Base-by-base conservation (phyloP, 2,888 invertebrate genomes). In the Germaria angustata region DNA sequence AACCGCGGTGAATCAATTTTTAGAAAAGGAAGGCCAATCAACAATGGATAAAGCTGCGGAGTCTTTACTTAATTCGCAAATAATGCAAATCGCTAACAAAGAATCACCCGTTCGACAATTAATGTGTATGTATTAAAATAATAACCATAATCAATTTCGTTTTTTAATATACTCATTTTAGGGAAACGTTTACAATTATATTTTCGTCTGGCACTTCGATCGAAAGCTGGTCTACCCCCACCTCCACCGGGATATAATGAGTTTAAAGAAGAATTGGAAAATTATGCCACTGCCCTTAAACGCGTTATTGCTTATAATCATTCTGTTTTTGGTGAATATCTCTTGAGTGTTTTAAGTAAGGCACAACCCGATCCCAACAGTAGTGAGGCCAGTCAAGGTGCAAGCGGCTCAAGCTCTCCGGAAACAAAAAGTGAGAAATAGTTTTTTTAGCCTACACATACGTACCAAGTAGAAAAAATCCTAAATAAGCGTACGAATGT, bases 251-350 rank as follows among this genome's bases (percentile, higher is more conserved):
- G 91, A 7, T 91, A 89, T 65, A 84, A 34, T n/a, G 91, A 91
- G 49, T 91, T 87, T 36, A 86, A 87, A 53, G 90, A 89, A 32
- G 91, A 91, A 72, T 79, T 91, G 51, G 88, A 90, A 79, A 87
- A 86, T 57, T 88, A 90, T 84, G 87, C 88, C 3, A 87, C 86
- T 80, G 89, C 89, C 7, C 87, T 91, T 15, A 89, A 90, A 44
- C 89, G 91, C 9, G 86, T 91, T 9, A 89, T 91, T 49, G 87
- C 87, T 55, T 91, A 91, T 80, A 91, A 91, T 84, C 91, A 91
- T 80, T 89, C 90, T 9, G 91, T 91, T 2, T 91, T 90, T 63
- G 90, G 90, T 2, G 90, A 91, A 69, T 90, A 91, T 82, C 90
- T 91, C 63, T 82, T 87, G 24, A 85, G 90, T 78, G 83, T 91